phyloP scores from a whole-genome alignment of 2,888 invertebrate species.

The Auanema sp. region DNA sequence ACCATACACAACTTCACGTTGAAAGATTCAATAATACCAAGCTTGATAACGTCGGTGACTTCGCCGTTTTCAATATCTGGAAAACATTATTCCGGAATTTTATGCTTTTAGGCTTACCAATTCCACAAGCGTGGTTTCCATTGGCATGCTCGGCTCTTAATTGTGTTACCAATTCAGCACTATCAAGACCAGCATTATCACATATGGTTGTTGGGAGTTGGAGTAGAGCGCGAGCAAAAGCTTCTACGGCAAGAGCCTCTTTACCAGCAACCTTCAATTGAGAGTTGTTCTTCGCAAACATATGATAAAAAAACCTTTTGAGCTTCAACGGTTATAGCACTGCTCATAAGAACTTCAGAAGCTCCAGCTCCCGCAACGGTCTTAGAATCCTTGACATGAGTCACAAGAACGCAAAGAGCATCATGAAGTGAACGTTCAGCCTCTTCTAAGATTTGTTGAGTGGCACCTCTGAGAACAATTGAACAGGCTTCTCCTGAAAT shows the following conservation, averaged over 20 bases:
- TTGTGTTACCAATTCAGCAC: constrained; percentile 88
- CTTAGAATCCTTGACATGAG: constrained; percentile 89
- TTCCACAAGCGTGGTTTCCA: constrained; percentile 77
- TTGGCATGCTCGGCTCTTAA: constrained; percentile 86
- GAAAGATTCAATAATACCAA: constrained; percentile 94
- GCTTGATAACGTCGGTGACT: constrained; percentile 83
- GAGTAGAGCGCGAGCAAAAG: constrained; percentile 83
- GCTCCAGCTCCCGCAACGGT: constrained; percentile 77
- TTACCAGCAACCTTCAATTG: constrained; percentile 75
- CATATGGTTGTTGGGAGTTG: constrained; percentile 88
- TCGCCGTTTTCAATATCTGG: constrained; percentile 85
- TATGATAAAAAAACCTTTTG: constrained; percentile 41
- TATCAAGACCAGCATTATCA: constrained; percentile 98
- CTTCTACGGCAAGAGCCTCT: constrained; percentile 94
- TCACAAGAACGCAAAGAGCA: constrained; percentile 91
- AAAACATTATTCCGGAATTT: constrained; percentile 16
- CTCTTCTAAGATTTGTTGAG: constrained; percentile 96
- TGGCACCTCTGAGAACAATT: constrained; percentile 93
- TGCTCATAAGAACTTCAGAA: constrained; percentile 95
- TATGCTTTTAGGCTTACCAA: constrained; percentile 71
- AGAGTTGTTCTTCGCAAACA: background rate
- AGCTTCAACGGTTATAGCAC: constrained; percentile 73
- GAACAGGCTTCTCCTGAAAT: constrained; percentile 91
- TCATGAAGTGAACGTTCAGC: constrained; percentile 97
- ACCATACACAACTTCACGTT: constrained; percentile 94